Percentiles rank a stretch among this genome's conserved stretches.
Evolutionary conservation across 2,888 invertebrate species (phyloP).

Genomic region (Parochlus steinenii): DNA sequence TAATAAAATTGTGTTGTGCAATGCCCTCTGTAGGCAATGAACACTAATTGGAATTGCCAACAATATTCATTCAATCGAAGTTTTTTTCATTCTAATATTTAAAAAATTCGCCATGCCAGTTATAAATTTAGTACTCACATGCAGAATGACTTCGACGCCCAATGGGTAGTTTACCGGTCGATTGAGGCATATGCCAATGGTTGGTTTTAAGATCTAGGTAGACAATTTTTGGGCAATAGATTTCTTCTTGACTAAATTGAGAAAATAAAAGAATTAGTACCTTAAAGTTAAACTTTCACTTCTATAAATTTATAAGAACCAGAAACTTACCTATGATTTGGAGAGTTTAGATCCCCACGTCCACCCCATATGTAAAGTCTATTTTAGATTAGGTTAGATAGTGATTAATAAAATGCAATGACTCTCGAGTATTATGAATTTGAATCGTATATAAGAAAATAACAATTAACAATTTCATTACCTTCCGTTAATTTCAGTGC

Average conservation of each 20-base stretch:
- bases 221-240: conserved; percentile 61
- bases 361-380: conserved; percentile 87
- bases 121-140: conserved; percentile 42
- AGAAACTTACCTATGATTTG: conserved; percentile 42
- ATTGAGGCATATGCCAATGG: conserved; percentile 47
- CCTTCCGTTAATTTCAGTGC: conserved; percentile 55
- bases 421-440: too few species aligned
- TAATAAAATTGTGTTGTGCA: too few species aligned
- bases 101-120: not conserved
- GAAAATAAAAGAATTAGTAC: too few species aligned
- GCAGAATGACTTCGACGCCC: conserved; percentile 84
- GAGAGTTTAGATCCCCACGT: conserved; percentile 53
- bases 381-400: too few species aligned
- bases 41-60: too few species aligned
- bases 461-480: too few species aligned
- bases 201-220: conserved; percentile 54
- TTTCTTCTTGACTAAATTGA: conserved; percentile 55
- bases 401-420: too few species aligned
- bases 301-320: too few species aligned
- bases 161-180: conserved; percentile 47
- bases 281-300: too few species aligned
- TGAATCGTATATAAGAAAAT: too few species aligned
- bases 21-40: too few species aligned
- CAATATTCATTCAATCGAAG: too few species aligned
- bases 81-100: not conserved